phyloP scores from a whole-genome alignment of 1,140 invertebrate species.

The Atopsyche davidsoni region DNA sequence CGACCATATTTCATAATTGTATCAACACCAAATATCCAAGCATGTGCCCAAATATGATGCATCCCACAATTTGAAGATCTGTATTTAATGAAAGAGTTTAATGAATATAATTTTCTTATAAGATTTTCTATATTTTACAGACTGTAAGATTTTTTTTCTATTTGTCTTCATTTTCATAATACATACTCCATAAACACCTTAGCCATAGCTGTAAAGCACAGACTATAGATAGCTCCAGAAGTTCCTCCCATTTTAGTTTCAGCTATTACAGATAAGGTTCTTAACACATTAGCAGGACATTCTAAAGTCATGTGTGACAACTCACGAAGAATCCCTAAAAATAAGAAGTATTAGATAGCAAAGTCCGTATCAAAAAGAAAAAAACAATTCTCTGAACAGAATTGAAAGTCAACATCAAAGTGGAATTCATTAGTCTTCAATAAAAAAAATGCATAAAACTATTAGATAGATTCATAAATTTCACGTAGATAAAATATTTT shows the following conservation, averaged over 20 bases:
- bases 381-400: no score
- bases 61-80: no score
- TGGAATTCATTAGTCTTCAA: no score
- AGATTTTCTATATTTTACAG: conserved; percentile 7
- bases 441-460: no score
- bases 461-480: no score
- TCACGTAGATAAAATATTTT: no score
- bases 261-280: conserved; percentile 52
- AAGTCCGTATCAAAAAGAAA: no score
- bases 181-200: conserved; percentile 37
- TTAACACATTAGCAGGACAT: conserved; percentile 46
- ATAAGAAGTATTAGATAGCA: no score
- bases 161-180: conserved; percentile 31
- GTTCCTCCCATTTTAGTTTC: conserved; percentile 65
- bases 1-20: conserved; percentile 66
- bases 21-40: conserved; percentile 49
- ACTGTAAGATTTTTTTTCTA: conserved; percentile 23
- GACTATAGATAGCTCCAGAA: conserved; percentile 63
- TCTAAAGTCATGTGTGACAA: conserved; percentile 35
- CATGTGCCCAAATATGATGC: conserved; percentile 50
- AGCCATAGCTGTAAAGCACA: conserved; percentile 63
- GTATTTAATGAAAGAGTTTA: conserved; percentile 24
- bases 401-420: no score
- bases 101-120: conserved; percentile 2
- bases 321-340: conserved; percentile 39